Evolutionary conservation across 2,113 vertebrate genomes (phyloP), one percentile per base, ranked within the genome.

Genomic region (Eidolon helvum): DNA sequence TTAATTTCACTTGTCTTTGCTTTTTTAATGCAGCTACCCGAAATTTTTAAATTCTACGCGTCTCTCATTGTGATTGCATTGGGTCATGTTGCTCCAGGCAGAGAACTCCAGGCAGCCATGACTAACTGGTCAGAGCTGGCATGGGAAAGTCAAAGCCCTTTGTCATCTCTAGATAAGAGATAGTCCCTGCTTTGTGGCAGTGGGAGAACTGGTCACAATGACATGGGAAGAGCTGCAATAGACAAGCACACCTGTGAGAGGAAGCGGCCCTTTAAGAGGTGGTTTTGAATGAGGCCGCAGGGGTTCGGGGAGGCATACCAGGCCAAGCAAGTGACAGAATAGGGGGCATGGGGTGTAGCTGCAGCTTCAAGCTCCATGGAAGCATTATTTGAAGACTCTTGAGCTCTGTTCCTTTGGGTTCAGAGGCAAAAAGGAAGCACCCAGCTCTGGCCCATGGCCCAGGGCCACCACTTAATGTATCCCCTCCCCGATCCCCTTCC

Each of bases 191-290:
- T n/a, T 21, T 4, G 7, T 7, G 33, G 2, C 7, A 6, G 10
- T 21, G 0, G 0, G 53, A n/a, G 40, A 53, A 24, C 19, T 4
- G 18, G 8, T 0, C 38, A 0, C 1, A 1, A 4, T 7, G 6
- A 14, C 0, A 0, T 10, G 40, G 30, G 14, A 33, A 38, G 35
- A 57, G 26, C n/a, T 4, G 1, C 43, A 1, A 1, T 1, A 8
- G 33, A 19, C 22, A 5, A 1, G 7, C 0, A 0, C 11, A 15
- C 40, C 26, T 12, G 15, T 19, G 28, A 2, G 0, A 0, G 40
- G 30, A 28, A 14, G 79, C 79, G 26, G 50, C 50, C 50, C 50
- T 69, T 57, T 3, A 38, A 12, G 30, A 45, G 82, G 30, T 55
- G 68, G 38, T 35, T 96, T 80, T 21, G 57, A 93, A 71, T 30